phyloP scores from a whole-genome alignment of 2,888 invertebrate genomes.

The Ophion ellenae region DNA sequence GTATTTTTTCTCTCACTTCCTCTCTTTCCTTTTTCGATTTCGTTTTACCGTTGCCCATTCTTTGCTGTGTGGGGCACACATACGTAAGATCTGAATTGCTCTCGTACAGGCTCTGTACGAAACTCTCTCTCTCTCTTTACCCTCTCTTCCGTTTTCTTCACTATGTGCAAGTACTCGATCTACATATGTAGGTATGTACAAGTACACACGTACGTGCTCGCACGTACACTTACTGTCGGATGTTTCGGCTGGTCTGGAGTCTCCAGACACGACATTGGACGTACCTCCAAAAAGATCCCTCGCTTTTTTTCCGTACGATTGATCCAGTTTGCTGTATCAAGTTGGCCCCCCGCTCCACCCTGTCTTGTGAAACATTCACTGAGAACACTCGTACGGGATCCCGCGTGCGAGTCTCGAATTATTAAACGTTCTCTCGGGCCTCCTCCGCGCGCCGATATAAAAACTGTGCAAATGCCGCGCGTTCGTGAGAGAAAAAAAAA shows the following conservation, averaged over 20 bases:
- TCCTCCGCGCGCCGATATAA: background rate
- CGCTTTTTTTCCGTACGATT: constrained; percentile 43
- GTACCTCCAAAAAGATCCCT: constrained; percentile 56
- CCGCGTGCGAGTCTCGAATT: constrained; percentile 52
- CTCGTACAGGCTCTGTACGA: constrained; percentile 19
- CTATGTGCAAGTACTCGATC: background rate
- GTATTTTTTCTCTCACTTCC: background rate
- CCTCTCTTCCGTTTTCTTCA: background rate
- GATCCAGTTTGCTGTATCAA: constrained; percentile 45
- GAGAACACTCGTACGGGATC: constrained; percentile 50
- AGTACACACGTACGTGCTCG: background rate
- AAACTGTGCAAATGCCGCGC: constrained; percentile 18
- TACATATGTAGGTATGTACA: background rate
- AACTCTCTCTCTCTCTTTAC: constrained; percentile 6
- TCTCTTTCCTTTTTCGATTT: constrained; percentile 11
- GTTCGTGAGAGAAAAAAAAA: constrained; percentile 18
- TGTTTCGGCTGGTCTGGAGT: constrained; percentile 37
- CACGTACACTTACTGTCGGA: constrained; percentile 1
- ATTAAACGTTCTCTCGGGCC: constrained; percentile 48
- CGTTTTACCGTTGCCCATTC: constrained; percentile 39
- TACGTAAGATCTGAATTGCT: constrained; percentile 58
- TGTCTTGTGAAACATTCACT: constrained; percentile 57
- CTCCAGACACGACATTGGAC: constrained; percentile 49
- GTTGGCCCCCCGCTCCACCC: constrained; percentile 1
- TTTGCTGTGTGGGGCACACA: constrained; percentile 46